These are phyloP conservation scores for Mohoua ochrocephala DNA, from an alignment of 2,113 vertebrate species.

Conservation along the genomic window DNA sequence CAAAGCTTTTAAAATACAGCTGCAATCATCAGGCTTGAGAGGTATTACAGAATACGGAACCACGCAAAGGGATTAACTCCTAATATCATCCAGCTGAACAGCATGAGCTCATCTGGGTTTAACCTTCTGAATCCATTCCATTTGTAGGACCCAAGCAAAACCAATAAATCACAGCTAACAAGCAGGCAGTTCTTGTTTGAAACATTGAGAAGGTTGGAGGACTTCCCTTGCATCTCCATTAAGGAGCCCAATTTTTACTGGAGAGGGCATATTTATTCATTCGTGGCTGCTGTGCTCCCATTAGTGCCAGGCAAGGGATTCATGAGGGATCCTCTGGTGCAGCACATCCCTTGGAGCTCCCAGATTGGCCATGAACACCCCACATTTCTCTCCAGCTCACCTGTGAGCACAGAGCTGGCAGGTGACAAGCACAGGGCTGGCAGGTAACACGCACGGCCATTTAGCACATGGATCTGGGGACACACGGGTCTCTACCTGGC, in stretches of 20 bases:
- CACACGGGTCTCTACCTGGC: not conserved
- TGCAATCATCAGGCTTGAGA: constrained; percentile 40
- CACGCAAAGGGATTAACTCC: constrained; percentile 43
- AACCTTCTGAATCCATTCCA: constrained; percentile 33
- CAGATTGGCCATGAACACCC: rapidly evolving
- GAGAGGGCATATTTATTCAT: not conserved
- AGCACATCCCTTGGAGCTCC: not conserved
- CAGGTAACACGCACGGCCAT: not conserved
- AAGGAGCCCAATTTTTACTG: not conserved
- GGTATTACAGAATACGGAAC: constrained; percentile 30
- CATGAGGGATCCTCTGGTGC: not conserved
- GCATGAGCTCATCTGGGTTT: constrained; percentile 52
- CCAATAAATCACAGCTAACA: not conserved
- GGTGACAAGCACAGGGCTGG: not conserved
- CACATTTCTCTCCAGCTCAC: not conserved
- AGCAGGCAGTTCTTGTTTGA: not conserved
- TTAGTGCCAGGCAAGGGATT: not conserved
- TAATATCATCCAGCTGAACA: constrained; percentile 60
- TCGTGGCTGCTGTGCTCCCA: not conserved
- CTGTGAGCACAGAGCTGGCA: not conserved
- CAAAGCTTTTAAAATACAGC: constrained; percentile 43
- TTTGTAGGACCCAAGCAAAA: constrained; percentile 10
- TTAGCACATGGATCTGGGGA: not conserved
- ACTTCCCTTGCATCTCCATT: not conserved
- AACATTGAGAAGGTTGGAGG: not conserved